These are phyloP conservation scores for Cenopis cana DNA, from an alignment of 2,888 invertebrate genomes.

Conservation along the genomic window DNA sequence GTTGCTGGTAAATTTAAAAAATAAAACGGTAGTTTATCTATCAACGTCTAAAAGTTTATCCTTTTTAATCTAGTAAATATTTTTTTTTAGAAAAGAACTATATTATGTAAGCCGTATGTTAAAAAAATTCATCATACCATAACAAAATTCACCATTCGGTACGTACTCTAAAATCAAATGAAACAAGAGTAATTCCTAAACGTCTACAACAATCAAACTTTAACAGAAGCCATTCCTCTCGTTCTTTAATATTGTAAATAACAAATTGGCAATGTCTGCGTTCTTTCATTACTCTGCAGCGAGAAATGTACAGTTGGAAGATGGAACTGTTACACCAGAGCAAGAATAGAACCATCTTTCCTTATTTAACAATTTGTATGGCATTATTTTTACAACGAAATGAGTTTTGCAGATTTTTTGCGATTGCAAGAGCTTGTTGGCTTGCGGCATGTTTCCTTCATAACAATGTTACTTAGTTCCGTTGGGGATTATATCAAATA, in stretches of 20 bases:
- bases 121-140: no score
- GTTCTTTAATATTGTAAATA: slow-evolving; percentile 17
- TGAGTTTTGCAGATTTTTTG: slow-evolving; percentile 66
- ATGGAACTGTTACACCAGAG: slow-evolving; percentile 70
- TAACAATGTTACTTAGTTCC: slow-evolving; percentile 33
- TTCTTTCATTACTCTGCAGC: slow-evolving; percentile 58
- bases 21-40: no score
- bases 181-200: slow-evolving; percentile 11
- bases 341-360: slow-evolving; percentile 68
- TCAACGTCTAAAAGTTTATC: no score
- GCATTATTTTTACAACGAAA: slow-evolving; percentile 71
- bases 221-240: slow-evolving; percentile 8
- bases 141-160: not conserved
- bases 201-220: slow-evolving; percentile 19
- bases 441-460: slow-evolving; percentile 47
- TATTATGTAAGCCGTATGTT: no score
- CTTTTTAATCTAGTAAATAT: no score
- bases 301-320: slow-evolving; percentile 69
- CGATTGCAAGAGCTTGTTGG: slow-evolving; percentile 55
- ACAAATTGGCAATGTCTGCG: slow-evolving; percentile 25
- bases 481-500: not conserved
- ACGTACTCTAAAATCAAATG: not conserved
- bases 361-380: slow-evolving; percentile 78
- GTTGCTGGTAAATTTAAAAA: no score
- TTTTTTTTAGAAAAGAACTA: no score